Conservation (phyloP, 2,888 invertebrate genomes). For the Eupithecia subumbrata region DNA sequence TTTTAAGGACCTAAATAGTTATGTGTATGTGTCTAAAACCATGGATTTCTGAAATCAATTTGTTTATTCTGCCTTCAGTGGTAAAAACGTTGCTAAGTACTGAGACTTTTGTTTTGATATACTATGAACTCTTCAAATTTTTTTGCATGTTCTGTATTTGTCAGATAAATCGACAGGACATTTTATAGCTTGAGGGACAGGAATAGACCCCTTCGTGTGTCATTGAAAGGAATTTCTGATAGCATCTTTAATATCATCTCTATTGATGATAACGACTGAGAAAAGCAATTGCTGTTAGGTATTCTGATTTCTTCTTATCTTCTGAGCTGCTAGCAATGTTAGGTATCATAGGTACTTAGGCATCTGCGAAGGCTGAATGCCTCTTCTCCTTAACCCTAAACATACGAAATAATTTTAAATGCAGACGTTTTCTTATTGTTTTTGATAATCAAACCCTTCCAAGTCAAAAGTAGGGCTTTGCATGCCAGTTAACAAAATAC, state of each 20-base stretch:
- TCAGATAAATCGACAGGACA: not conserved
- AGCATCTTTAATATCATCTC: not conserved
- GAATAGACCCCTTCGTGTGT: not conserved
- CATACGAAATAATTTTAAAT: not conserved
- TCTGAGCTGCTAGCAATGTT: not conserved
- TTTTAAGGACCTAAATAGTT: not conserved
- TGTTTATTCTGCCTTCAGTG: not conserved
- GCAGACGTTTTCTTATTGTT: not conserved
- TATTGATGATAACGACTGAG: not conserved
- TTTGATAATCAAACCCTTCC: not conserved
- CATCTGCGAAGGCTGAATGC: no score
- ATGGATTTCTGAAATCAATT: not conserved
- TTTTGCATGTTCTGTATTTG: not conserved
- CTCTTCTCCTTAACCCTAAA: not conserved
- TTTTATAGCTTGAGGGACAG: not conserved
- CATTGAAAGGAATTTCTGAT: constrained; percentile 1
- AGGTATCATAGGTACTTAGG: not conserved
- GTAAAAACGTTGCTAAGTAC: not conserved
- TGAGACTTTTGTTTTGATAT: not conserved
- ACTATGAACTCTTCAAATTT: not conserved
- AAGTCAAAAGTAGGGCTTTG: not conserved
- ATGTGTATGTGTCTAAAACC: not conserved
- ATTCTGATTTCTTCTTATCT: not conserved
- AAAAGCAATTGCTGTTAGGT: not conserved
- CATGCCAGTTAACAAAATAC: constrained; percentile 6